Conservation (phyloP, 2,113 vertebrate species). For the Hippocampus zosterae region DNA sequence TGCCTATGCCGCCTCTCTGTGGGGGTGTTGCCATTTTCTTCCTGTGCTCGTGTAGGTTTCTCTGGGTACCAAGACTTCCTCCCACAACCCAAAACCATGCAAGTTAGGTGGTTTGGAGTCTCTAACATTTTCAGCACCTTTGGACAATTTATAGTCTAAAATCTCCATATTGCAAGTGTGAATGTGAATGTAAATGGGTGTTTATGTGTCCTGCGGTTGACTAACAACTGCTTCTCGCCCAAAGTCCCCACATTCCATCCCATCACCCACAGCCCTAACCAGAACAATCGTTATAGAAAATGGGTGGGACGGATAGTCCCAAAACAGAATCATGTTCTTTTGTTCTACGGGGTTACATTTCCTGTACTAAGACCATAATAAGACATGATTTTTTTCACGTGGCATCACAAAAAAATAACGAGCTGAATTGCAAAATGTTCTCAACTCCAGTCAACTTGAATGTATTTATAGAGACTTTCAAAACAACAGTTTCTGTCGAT, state of each 20-base stretch:
- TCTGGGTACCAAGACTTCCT: not conserved
- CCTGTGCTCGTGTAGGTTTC: not conserved
- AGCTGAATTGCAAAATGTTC: not conserved
- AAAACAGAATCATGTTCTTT: not conserved
- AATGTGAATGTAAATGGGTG: too few species aligned
- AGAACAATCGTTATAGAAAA: too few species aligned
- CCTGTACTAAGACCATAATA: not conserved
- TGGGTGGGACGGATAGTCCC: not conserved
- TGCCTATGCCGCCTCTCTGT: not conserved
- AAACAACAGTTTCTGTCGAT: too few species aligned
- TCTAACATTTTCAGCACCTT: not conserved
- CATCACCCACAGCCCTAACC: too few species aligned
- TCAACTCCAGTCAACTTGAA: too few species aligned
- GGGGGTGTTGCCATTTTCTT: not conserved
- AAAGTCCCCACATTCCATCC: too few species aligned
- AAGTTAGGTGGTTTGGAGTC: not conserved
- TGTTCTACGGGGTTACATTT: not conserved
- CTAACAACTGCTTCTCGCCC: too few species aligned
- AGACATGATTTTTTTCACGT: not conserved
- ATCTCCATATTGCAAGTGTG: not conserved
- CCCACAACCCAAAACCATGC: not conserved
- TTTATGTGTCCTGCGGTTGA: too few species aligned
- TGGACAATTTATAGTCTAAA: not conserved
- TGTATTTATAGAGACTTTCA: too few species aligned
- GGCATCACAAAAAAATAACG: too few species aligned